Evolutionary conservation across 2,888 invertebrate species (phyloP).

Genomic region (Diloba caeruleocephala): DNA sequence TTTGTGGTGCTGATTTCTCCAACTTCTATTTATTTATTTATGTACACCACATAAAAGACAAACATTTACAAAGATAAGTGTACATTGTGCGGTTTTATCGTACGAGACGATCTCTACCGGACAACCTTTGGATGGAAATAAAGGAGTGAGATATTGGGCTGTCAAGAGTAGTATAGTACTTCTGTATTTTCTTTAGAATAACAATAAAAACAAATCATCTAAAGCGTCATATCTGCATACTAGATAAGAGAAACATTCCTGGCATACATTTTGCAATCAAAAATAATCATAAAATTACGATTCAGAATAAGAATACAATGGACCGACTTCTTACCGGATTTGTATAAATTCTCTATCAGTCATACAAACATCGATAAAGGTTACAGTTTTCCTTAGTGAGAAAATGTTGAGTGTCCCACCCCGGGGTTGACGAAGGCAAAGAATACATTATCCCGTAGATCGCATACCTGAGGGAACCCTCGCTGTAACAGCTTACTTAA

Average conservation of each 20-base stretch:
- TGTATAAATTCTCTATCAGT: constrained; percentile 52
- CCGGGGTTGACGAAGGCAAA: constrained; percentile 34
- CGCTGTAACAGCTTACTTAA: constrained; percentile 45
- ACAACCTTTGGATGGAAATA: no score
- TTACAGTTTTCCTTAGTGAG: constrained; percentile 32
- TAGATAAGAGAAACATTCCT: background rate
- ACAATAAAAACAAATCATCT: constrained; percentile 5
- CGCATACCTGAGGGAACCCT: constrained; percentile 48
- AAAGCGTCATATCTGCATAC: constrained; percentile 3
- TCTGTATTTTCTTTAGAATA: constrained; percentile 3
- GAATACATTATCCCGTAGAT: constrained; percentile 67
- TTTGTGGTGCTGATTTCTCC: no score
- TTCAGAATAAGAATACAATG: constrained; percentile 27
- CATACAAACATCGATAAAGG: constrained; percentile 24
- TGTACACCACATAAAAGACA: no score
- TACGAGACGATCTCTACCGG: no score
- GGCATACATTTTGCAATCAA: background rate
- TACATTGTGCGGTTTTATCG: no score
- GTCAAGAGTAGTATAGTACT: no score
- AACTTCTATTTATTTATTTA: no score
- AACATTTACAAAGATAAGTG: no score
- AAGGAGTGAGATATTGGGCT: no score
- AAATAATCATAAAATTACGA: constrained; percentile 27
- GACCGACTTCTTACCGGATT: constrained; percentile 20
- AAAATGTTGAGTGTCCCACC: constrained; percentile 29